Evolutionary conservation across 1,140 invertebrate species (phyloP).

Genomic region (Penaeus chinensis): DNA sequence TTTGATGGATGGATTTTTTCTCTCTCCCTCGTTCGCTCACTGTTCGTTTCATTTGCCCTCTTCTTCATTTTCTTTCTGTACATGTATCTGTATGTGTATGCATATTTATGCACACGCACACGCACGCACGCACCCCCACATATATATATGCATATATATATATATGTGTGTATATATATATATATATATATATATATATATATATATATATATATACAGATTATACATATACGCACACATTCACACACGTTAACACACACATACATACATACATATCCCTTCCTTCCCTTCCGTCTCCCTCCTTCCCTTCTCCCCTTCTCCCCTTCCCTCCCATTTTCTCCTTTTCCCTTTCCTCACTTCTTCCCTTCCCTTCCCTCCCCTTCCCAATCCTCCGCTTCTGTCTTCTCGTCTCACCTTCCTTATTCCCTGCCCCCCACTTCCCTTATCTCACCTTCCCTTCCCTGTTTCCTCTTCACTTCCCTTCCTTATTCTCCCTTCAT

Average conservation of each 20-base stretch:
- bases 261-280: no score
- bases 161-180: no score
- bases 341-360: neutral
- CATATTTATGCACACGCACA: no score
- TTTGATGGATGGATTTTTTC: neutral
- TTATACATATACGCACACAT: no score
- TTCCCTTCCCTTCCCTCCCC: neutral
- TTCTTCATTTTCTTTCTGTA: no score
- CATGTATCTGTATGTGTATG: neutral
- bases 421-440: neutral
- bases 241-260: neutral
- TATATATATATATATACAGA: no score
- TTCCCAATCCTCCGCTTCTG: neutral
- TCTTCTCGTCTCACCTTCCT: neutral
- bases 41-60: neutral
- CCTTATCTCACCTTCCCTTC: no score
- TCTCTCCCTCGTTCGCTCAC: neutral
- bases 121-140: no score
- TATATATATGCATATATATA: no score
- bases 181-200: no score
- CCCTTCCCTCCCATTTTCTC: neutral
- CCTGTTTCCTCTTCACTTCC: no score
- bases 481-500: no score
- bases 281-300: neutral
- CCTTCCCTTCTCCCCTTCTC: neutral